These are phyloP conservation scores for Cirrhinus mrigala DNA, from an alignment of 2,797 vertebrate species.

Conservation along the genomic window DNA sequence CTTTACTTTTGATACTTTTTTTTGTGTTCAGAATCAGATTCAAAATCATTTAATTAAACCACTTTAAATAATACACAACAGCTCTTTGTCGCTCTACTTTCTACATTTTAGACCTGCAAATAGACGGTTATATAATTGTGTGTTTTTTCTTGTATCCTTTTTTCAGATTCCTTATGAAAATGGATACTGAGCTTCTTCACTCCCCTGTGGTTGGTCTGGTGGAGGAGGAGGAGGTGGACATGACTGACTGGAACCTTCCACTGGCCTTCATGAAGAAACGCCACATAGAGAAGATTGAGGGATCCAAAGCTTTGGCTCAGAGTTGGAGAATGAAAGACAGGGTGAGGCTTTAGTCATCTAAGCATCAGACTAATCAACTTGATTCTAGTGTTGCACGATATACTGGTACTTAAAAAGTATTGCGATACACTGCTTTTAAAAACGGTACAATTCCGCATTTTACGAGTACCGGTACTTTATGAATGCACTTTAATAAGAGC, in stretches of 20 bases:
- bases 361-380: not conserved
- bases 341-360: slow-evolving; percentile 75
- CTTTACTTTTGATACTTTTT: not conserved
- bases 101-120: not conserved
- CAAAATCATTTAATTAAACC: not conserved
- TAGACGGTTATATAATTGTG: not conserved
- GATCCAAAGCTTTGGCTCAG: slow-evolving; percentile 95
- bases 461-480: too few relatives aligned
- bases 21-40: not conserved
- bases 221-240: slow-evolving; percentile 92
- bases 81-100: not conserved
- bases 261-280: slow-evolving; percentile 98
- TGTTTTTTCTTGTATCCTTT: not conserved
- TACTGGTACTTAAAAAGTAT: too few relatives aligned
- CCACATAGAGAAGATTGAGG: slow-evolving; percentile 97
- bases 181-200: slow-evolving; percentile 84
- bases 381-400: not conserved
- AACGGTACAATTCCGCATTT: too few relatives aligned
- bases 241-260: slow-evolving; percentile 95
- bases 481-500: too few relatives aligned
- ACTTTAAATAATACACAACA: not conserved
- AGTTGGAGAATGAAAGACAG: slow-evolving; percentile 99
- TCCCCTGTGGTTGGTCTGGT: slow-evolving; percentile 87
- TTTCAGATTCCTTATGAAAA: slow-evolving; percentile 73
- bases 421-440: too few relatives aligned